Percentiles rank a stretch among this genome's conserved stretches.
These are phyloP conservation scores for Upupa epops DNA, from an alignment of 2,113 vertebrate species.

Conservation along the genomic window DNA sequence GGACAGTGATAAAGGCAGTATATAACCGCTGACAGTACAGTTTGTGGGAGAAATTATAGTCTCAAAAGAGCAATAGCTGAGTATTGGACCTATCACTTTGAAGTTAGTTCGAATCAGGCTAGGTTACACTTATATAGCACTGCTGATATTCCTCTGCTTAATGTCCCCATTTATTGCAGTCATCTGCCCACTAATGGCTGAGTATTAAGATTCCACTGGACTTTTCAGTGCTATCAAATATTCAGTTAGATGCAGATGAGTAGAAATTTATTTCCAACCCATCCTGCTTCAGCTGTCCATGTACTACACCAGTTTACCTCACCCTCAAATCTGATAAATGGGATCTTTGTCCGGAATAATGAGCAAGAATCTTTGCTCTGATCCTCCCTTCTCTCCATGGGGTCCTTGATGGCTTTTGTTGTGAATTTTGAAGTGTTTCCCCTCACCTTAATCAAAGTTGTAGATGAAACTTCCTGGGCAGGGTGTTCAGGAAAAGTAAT, in stretches of 20 bases:
- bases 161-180: not conserved
- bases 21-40: not conserved
- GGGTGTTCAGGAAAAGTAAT: not conserved
- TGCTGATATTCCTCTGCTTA: not conserved
- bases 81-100: not conserved
- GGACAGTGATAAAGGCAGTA: not conserved
- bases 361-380: not conserved
- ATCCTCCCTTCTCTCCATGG: not conserved
- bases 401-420: accelerated
- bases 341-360: not conserved
- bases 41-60: not conserved
- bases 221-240: not conserved
- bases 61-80: not conserved
- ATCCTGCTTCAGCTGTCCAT: not conserved
- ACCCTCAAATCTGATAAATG: not conserved
- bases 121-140: not conserved
- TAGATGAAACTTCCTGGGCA: not conserved
- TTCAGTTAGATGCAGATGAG: not conserved
- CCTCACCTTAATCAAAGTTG: not conserved
- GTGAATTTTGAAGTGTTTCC: not conserved
- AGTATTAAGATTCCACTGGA: not conserved
- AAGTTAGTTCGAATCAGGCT: not conserved
- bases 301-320: not conserved
- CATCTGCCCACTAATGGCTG: not conserved
- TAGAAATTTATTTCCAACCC: not conserved